Conservation (phyloP, 2,797 vertebrate genomes). For the Toxotes lorentzi region DNA sequence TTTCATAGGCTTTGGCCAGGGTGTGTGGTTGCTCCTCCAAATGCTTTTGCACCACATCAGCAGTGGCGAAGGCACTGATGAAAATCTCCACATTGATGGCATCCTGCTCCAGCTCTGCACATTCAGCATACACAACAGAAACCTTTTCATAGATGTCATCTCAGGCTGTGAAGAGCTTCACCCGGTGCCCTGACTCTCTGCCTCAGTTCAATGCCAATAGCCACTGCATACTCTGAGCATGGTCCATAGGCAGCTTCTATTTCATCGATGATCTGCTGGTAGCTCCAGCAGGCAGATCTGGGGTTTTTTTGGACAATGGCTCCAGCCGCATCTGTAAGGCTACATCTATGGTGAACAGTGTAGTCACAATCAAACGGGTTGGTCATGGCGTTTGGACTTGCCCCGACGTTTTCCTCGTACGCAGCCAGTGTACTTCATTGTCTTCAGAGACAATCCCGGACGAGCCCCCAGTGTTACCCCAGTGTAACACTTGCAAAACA, state of each 20-base stretch:
- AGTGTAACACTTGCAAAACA: no score
- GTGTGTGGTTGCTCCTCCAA: conserved; percentile 18
- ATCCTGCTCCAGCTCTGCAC: conserved; percentile 35
- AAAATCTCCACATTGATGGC: conserved; percentile 48
- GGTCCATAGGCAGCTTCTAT: conserved; percentile 26
- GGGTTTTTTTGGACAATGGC: conserved; percentile 44
- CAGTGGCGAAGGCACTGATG: conserved; percentile 32
- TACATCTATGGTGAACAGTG: conserved; percentile 24
- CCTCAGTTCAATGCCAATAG: conserved; percentile 18
- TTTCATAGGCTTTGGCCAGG: no score
- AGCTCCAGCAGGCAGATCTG: conserved; percentile 18
- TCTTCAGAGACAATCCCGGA: no score
- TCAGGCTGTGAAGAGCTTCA: background rate
- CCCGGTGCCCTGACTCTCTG: background rate
- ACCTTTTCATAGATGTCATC: conserved; percentile 3
- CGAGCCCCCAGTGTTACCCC: no score
- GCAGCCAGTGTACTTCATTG: no score
- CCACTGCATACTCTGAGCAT: conserved; percentile 23
- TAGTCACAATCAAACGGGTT: background rate
- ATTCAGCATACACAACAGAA: background rate
- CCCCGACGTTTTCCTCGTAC: no score
- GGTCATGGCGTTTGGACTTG: no score
- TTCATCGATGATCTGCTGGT: conserved; percentile 30
- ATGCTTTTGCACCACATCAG: conserved; percentile 16
- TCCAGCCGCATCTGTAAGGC: conserved; percentile 22